Conservation (phyloP, 1,140 invertebrate genomes). For the Plodia interpunctella region DNA sequence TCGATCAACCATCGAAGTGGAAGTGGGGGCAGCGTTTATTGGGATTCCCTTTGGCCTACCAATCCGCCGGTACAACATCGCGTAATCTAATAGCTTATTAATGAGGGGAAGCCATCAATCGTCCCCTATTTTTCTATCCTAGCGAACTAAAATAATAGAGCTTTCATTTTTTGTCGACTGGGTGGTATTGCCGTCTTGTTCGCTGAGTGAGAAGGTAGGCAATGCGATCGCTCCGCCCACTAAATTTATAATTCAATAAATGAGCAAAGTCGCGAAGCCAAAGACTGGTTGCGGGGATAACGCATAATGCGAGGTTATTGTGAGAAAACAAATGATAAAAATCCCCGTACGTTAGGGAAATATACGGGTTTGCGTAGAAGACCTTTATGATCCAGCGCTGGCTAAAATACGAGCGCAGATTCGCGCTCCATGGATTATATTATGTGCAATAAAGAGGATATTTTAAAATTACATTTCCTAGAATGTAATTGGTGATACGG, state of each 20-base stretch:
- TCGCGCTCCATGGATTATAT: constrained; percentile 52
- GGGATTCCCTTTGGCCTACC: constrained; percentile 71
- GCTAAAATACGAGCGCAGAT: constrained; percentile 56
- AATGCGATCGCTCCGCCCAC: constrained; percentile 62
- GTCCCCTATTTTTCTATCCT: constrained; percentile 70
- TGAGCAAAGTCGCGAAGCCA: constrained; percentile 50
- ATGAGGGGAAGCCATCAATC: constrained; percentile 66
- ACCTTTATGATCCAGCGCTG: constrained; percentile 53
- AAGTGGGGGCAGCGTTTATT: constrained; percentile 71
- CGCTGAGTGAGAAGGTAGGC: constrained; percentile 58
- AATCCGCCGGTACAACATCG: constrained; percentile 61
- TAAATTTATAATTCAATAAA: constrained; percentile 72
- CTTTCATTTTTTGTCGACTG: constrained; percentile 44
- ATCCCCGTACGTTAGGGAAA: constrained; percentile 45
- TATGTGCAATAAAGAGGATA: constrained; percentile 59
- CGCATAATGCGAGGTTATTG: constrained; percentile 59
- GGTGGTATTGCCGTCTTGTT: constrained; percentile 57
- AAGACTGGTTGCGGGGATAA: constrained; percentile 52
- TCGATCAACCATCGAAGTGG: constrained; percentile 66
- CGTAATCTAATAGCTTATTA: constrained; percentile 77
- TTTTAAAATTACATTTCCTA: constrained; percentile 58
- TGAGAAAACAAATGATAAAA: constrained; percentile 68
- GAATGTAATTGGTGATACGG: constrained; percentile 28
- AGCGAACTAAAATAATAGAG: constrained; percentile 66
- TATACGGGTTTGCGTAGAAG: constrained; percentile 45